Evolutionary conservation across 1,140 invertebrate genomes (phyloP), one percentile per base, ranked within the genome.

Genomic region (Zaprionus ornatus): DNA sequence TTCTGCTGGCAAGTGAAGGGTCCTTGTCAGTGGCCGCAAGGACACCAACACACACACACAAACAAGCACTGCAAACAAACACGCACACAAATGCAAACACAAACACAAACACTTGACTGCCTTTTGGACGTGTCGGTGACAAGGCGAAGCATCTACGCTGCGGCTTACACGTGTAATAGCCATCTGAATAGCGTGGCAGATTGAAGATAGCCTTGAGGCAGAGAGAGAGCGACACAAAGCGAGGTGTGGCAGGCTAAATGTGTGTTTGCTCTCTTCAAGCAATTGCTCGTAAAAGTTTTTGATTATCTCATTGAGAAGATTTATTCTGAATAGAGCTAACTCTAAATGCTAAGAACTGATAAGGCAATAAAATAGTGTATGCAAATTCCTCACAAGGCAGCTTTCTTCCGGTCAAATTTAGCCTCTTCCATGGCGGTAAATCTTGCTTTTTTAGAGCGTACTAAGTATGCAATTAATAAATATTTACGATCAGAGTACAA

Each of bases 61-160:
- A 3, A 23, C 19, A 50, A 21, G 40, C 21, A 50, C 1, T 23
- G 17, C 45, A 7, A 21, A 23, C 45, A 21, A 19, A 50, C 45
- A 50, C 45, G n/a, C 6, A 45, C 15, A n/a, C 37, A 40, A 13
- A 40, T n/a, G 15, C 40, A 21, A 50, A 23, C 45, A 50, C 19
- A 21, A 21, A 50, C 19, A 37, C 62, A 72, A 75, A 27, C 37
- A 67, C 69, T 85, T 69, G 66, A 67, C 56, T 69, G 67, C 50
- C 27, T 35, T 59, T 59, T 59, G 50, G 21, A 48, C 37, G 35
- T 75, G 59, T 48, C 35, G 54, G 15, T 69, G 71, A 61, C 71
- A 59, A 69, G 66, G 27, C 66, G 12, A 29, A 56, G 25, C 65
- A 62, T 54, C 50, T 54, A 48, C 29, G 29, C 55, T 50, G 17